Conservation (phyloP, 2,888 invertebrate genomes). For the Hydrotaea diabolus region DNA sequence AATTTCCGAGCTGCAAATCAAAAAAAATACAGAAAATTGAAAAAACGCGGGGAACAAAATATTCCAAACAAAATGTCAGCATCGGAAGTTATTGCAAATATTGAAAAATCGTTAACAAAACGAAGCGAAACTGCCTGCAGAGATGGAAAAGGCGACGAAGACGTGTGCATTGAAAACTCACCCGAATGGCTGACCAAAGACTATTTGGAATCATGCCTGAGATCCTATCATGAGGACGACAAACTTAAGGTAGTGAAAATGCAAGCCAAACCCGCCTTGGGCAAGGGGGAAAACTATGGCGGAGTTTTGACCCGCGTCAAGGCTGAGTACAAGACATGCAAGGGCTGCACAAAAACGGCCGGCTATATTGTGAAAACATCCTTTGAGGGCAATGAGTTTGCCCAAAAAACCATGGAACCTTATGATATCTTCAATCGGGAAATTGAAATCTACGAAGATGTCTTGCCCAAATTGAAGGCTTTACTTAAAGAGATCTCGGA, state of each 20-base stretch:
- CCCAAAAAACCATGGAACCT: slow-evolving; percentile 73
- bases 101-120: slow-evolving; percentile 66
- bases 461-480: slow-evolving; percentile 77
- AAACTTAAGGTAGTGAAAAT: slow-evolving; percentile 70
- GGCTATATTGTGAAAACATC: slow-evolving; percentile 77
- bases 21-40: background rate
- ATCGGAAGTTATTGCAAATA: slow-evolving; percentile 70
- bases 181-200: slow-evolving; percentile 76
- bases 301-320: slow-evolving; percentile 75
- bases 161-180: slow-evolving; percentile 60
- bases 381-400: slow-evolving; percentile 75
- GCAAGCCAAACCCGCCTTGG: slow-evolving; percentile 73
- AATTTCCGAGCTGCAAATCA: too few species aligned
- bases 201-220: slow-evolving; percentile 73
- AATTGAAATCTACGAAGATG: slow-evolving; percentile 77
- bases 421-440: slow-evolving; percentile 80
- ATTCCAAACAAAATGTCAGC: slow-evolving; percentile 70
- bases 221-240: slow-evolving; percentile 72
- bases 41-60: background rate
- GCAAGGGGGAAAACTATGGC: slow-evolving; percentile 78
- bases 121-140: slow-evolving; percentile 58
- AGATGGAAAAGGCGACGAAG: background rate
- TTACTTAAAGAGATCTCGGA: slow-evolving; percentile 74
- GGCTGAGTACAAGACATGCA: slow-evolving; percentile 69
- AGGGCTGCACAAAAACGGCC: slow-evolving; percentile 69